Conservation (phyloP, 2,113 vertebrate genomes). For the Aldabrachelys gigantea region DNA sequence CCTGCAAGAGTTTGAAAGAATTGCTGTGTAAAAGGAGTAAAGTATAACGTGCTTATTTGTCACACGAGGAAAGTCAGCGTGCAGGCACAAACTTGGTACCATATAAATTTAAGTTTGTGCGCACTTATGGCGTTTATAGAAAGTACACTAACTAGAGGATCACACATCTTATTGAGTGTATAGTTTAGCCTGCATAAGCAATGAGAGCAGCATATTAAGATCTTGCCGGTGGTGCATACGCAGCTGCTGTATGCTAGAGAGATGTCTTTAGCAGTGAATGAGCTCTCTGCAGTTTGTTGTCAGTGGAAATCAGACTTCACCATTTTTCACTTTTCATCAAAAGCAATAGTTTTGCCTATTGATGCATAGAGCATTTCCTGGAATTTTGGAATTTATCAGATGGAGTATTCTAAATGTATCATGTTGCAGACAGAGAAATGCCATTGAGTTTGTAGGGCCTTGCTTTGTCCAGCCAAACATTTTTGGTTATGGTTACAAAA, state of each 20-base stretch:
- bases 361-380: neutral
- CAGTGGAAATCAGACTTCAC: neutral
- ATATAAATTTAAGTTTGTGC: neutral
- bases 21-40: accelerated
- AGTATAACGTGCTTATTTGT: too few relatives aligned
- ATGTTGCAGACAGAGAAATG: neutral
- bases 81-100: neutral
- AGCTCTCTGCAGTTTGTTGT: neutral
- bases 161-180: neutral
- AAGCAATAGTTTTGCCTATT: too few relatives aligned
- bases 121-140: neutral
- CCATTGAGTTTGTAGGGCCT: neutral
- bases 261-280: neutral
- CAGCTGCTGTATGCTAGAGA: accelerated
- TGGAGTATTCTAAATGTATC: neutral
- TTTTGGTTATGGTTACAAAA: neutral
- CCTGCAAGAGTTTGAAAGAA: neutral
- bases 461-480: neutral
- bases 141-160: neutral
- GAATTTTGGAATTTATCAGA: neutral
- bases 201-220: neutral
- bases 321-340: neutral
- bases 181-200: neutral
- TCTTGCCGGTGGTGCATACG: neutral
- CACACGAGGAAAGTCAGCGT: neutral